Evolutionary conservation across 2,888 invertebrate species (phyloP), one percentile per base, ranked within the genome.

Genomic region (Lepidocyrtinus sp.): DNA sequence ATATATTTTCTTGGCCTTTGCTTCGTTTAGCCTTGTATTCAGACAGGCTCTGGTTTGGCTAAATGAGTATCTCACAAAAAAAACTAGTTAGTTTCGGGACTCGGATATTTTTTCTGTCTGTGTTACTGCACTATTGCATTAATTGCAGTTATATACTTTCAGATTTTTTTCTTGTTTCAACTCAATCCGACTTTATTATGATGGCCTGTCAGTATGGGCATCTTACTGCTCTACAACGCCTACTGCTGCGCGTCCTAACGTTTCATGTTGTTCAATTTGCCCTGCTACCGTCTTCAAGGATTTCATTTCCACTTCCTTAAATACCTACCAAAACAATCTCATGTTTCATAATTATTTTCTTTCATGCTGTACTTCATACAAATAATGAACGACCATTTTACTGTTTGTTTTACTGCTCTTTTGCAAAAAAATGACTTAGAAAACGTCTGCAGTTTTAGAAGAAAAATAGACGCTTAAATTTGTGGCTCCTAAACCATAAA

Each of bases 51-150:
- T 21, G 61, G 70, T 17, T 27, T 26, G 27, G 70, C 59, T 61
- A 9, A 27, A 1, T 67, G 69, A 21, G 25, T 59, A 70, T 26
- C 55, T 59, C 17, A 69, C 46, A 69, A 9, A 50, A n/a, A 17
- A 68, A 69, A 50, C 24, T 26, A 55, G 17, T 55, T 55, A n/a
- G 55, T 5, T 55, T 55, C n/a, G 55, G 55, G 55, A 55, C 55
- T 55, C 17, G n/a, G 15, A 55, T 17, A 12, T 55, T 55, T 55
- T 55, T 55, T 55, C 3, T 36, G 5, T 36, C 7, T 36, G 5
- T 36, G 36, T 36, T 12, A 55, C n/a, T 55, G 55, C 55, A 55
- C 17, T n/a, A n/a, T 17, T 55, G 55, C 55, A 55, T 55, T 55
- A 55, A 55, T 55, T 55, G 55, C 55, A 55, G 55, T n/a, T 55